A percentile compares a stretch with the other conserved stretches of the same genome.
phyloP scores from a whole-genome alignment of 2,797 vertebrate genomes.

The Gastrophryne carolinensis region DNA sequence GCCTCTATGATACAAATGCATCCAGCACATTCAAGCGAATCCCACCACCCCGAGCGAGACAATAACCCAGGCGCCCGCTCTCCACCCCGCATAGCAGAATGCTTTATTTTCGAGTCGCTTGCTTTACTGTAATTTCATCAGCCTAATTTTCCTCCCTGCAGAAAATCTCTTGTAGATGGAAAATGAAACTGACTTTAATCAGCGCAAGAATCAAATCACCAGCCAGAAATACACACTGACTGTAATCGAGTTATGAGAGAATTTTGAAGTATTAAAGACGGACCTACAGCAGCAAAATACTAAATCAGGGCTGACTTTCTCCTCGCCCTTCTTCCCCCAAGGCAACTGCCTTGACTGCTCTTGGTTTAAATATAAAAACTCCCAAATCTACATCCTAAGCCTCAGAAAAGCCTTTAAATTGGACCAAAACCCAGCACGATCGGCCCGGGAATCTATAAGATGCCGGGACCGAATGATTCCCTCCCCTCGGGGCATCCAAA shows the following conservation, averaged over 20 bases:
- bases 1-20: not conserved
- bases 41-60: not conserved
- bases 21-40: not conserved
- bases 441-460: no score
- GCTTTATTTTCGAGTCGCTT: slow-evolving; percentile 1
- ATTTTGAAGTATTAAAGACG: not conserved
- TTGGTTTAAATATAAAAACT: no score
- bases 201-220: slow-evolving; percentile 20
- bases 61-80: not conserved
- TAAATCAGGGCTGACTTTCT: no score
- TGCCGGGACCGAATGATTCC: no score
- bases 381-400: no score
- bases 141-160: slow-evolving; percentile 9
- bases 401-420: no score
- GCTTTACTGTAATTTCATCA: slow-evolving; percentile 25
- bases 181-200: slow-evolving; percentile 36
- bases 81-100: not conserved
- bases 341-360: no score
- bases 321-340: no score
- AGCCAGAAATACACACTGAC: not conserved
- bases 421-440: no score
- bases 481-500: no score
- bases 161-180: slow-evolving; percentile 36
- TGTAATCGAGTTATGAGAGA: slow-evolving; percentile 18
- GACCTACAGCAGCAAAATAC: no score